Evolutionary conservation across 2,113 vertebrate genomes (phyloP), one percentile per base, ranked within the genome.

Genomic region (Oreochromis aureus): DNA sequence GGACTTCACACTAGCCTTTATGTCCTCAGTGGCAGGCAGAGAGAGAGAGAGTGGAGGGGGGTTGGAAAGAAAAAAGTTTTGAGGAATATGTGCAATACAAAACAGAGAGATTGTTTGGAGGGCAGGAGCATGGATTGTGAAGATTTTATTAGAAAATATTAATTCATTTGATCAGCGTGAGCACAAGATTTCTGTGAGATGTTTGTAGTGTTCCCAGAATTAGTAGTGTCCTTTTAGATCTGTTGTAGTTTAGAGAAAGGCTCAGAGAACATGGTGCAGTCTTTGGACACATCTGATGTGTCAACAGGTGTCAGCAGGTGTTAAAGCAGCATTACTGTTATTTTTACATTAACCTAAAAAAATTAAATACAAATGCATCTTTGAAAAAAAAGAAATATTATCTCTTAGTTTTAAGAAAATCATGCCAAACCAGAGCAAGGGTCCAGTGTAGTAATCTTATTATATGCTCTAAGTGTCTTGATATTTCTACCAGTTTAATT

Each of bases 1-100:
- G 94, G 94, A 95, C 95, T 94, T 95, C 92, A 92, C 92, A 91
- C 93, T 87, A 54, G 91, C 89, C 92, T 94, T 94, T 95, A 94
- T 95, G 92, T 92, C 86, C 91, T 92, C 86, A 71, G 86, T 92
- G 91, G 89, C 90, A 91, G 91, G 76, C 84, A 82, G 66, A 88
- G 58, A 83, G 83, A 76, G 56, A 76, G 53, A 88, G 55, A 81
- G 83, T 54, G 63, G 59, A 81, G 41, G 16, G 44, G 44, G 44
- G 27, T 30, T 86, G 78, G 36, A 69, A 81, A 76, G 24, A 76
- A 78, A 54, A 84, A 88, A 87, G 48, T 87, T 86, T 46, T 41
- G 81, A 58, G 63, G 58, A 90, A 86, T 83, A 89, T 56, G 66
- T 89, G 19, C 85, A 89, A 90, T 19, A 84, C 83, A 90, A 91